Evolutionary conservation across 2,888 invertebrate genomes (phyloP).

Genomic region (Papilio demoleus): DNA sequence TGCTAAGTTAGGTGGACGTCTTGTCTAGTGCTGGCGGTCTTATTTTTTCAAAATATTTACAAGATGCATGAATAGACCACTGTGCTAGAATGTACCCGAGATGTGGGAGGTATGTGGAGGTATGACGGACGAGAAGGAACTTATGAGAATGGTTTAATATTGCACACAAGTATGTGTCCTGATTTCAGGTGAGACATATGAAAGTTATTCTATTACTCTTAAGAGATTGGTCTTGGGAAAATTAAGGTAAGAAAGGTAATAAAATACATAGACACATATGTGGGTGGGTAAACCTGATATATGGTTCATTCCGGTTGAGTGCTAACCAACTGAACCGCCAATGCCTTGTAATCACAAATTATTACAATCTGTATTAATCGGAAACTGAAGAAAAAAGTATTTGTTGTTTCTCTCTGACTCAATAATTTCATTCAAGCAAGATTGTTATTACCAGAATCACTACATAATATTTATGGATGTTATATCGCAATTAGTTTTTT

Average conservation of each 20-base stretch:
- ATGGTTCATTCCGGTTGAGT: too few relatives aligned
- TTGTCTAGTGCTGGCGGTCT: constrained; percentile 72
- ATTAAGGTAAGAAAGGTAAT: too few relatives aligned
- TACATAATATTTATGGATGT: background rate
- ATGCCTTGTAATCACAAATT: too few relatives aligned
- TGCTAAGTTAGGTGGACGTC: constrained; percentile 46
- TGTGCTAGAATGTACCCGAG: constrained; percentile 68
- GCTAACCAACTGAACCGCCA: too few relatives aligned
- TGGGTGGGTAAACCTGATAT: too few relatives aligned
- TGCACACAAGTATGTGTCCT: constrained; percentile 88
- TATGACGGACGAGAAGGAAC: constrained; percentile 75
- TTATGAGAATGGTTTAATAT: constrained; percentile 82
- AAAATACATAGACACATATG: too few relatives aligned
- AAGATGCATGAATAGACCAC: constrained; percentile 68
- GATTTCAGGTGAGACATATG: constrained; percentile 82
- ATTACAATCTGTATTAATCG: too few relatives aligned
- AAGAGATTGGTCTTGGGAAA: too few relatives aligned
- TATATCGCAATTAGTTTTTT: background rate
- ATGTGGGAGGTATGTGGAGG: constrained; percentile 76
- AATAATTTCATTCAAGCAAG: too few relatives aligned
- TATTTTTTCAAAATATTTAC: constrained; percentile 68
- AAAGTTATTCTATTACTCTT: background rate
- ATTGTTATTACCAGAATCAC: too few relatives aligned
- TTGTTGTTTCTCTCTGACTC: too few relatives aligned
- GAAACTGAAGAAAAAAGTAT: too few relatives aligned